Conservation (phyloP, 1,140 invertebrate species). For the Manduca sexta region DNA sequence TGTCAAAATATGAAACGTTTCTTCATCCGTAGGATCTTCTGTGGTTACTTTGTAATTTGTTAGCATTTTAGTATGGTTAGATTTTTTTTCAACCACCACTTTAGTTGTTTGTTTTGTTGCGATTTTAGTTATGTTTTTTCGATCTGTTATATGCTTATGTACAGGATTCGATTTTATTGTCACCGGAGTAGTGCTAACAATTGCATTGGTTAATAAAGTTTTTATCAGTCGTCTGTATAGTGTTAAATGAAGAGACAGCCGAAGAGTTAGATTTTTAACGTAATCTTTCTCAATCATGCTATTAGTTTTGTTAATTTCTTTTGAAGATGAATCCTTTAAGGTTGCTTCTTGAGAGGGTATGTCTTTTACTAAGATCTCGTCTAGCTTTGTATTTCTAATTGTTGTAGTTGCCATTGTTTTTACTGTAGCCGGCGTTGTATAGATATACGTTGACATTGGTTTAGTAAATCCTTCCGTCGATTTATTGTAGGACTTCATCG, state of each 20-base stretch:
- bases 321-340: neutral
- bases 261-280: slow-evolving; percentile 30
- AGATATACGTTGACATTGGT: slow-evolving; percentile 24
- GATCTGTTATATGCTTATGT: slow-evolving; percentile 9
- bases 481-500: slow-evolving; percentile 27
- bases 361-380: slow-evolving; percentile 32
- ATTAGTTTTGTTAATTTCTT: slow-evolving; percentile 41
- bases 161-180: neutral
- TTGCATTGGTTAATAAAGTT: slow-evolving; percentile 2
- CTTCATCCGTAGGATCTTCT: slow-evolving; percentile 48
- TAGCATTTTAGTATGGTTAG: slow-evolving; percentile 35
- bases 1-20: slow-evolving; percentile 71
- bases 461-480: slow-evolving; percentile 38
- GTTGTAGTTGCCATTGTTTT: neutral
- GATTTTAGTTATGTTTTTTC: slow-evolving; percentile 10
- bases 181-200: neutral
- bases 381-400: slow-evolving; percentile 14
- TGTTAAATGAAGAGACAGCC: slow-evolving; percentile 44
- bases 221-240: slow-evolving; percentile 8
- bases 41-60: slow-evolving; percentile 38
- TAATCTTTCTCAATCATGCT: slow-evolving; percentile 49
- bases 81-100: slow-evolving; percentile 7
- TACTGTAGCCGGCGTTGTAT: neutral
- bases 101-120: slow-evolving; percentile 3
- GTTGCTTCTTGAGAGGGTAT: neutral